Conservation (phyloP, 1,140 invertebrate genomes). For the Lordiphosa collinella region DNA sequence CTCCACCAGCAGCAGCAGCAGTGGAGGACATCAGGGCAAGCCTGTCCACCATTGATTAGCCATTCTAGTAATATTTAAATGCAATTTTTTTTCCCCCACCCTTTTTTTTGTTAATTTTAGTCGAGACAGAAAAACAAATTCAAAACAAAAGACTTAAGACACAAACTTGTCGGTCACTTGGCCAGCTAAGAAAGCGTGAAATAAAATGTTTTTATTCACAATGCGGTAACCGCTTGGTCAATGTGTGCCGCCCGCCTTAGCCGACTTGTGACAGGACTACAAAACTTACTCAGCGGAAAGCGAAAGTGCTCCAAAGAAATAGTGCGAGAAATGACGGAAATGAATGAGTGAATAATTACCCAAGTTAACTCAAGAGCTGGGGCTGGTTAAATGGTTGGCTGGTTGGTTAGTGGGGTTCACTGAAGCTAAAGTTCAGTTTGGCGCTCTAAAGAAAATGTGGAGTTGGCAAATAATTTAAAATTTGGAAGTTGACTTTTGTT, state of each 20-base stretch:
- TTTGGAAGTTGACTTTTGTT: too few species aligned
- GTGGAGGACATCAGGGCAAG: constrained; percentile 22
- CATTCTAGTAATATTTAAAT: constrained; percentile 9
- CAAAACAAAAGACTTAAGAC: constrained; percentile 1
- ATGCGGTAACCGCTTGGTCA: constrained; percentile 23
- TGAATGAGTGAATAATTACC: neutral
- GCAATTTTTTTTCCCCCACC: constrained; percentile 5
- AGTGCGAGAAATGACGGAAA: constrained; percentile 8
- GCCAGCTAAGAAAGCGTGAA: constrained; percentile 56
- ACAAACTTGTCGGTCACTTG: constrained; percentile 34
- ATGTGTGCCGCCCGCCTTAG: neutral
- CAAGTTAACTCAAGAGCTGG: neutral
- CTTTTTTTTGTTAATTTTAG: constrained; percentile 29
- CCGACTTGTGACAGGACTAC: neutral
- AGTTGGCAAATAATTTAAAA: too few species aligned
- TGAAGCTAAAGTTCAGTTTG: too few species aligned
- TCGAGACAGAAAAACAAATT: constrained; percentile 13
- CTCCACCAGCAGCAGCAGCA: constrained; percentile 60
- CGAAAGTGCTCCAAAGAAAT: constrained; percentile 1
- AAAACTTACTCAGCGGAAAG: constrained; percentile 9
- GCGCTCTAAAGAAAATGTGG: too few species aligned
- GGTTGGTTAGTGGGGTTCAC: too few species aligned
- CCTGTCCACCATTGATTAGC: constrained; percentile 17
- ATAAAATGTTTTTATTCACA: constrained; percentile 16
- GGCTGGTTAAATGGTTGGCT: neutral